phyloP scores from a whole-genome alignment of 2,888 invertebrate genomes.

The Chymomyza procnemis region DNA sequence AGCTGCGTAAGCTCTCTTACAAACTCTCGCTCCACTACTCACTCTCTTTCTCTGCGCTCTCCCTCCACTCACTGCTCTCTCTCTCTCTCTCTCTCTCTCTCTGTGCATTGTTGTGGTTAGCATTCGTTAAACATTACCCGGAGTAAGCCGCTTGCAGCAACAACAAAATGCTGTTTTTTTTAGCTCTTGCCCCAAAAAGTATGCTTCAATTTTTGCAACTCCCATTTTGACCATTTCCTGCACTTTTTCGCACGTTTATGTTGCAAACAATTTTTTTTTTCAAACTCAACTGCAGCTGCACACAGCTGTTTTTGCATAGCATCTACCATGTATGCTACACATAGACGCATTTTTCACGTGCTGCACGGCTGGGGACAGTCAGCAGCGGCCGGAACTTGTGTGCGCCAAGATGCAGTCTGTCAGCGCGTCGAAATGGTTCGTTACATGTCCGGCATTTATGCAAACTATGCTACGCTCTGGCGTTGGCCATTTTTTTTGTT shows the following conservation, averaged over 20 bases:
- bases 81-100: not conserved
- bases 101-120: constrained; percentile 9
- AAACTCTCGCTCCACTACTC: too few relatives aligned
- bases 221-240: not conserved
- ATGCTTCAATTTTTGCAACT: constrained; percentile 13
- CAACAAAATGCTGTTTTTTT: constrained; percentile 11
- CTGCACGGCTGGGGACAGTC: constrained; percentile 17
- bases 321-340: not conserved
- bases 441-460: constrained; percentile 58
- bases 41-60: not conserved
- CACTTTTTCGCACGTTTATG: constrained; percentile 13
- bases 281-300: constrained; percentile 28
- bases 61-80: too few relatives aligned
- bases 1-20: too few relatives aligned
- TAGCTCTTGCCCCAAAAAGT: constrained; percentile 20
- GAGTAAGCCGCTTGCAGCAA: too few relatives aligned
- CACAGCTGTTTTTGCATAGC: constrained; percentile 54
- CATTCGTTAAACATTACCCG: constrained; percentile 18
- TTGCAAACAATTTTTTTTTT: constrained; percentile 27
- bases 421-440: constrained; percentile 33
- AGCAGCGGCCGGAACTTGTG: constrained; percentile 17
- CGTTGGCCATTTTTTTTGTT: constrained; percentile 33
- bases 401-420: constrained; percentile 33
- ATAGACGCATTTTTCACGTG: constrained; percentile 56
- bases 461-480: constrained; percentile 5